Conservation (phyloP, 2,797 vertebrate genomes). For the Falco cherrug region DNA sequence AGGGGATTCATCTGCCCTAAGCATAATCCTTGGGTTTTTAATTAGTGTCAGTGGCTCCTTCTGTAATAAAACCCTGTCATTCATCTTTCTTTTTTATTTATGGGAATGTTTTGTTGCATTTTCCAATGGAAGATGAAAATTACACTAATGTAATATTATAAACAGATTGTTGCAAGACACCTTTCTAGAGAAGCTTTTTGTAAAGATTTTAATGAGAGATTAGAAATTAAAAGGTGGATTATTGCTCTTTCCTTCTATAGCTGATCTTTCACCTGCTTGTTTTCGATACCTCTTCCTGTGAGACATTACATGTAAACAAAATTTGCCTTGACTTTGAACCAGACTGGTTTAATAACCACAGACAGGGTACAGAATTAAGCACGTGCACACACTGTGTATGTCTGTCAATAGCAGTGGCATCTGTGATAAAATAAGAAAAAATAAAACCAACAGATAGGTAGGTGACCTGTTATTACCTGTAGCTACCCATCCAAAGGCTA, state of each 20-base stretch:
- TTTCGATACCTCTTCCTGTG: background rate
- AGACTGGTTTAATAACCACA: background rate
- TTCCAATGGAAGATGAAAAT: background rate
- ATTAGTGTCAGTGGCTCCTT: constrained; percentile 16
- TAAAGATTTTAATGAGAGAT: background rate
- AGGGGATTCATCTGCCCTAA: constrained; percentile 7
- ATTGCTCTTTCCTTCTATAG: background rate
- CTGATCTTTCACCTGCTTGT: background rate
- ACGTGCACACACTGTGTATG: background rate
- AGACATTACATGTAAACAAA: background rate
- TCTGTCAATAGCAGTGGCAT: background rate
- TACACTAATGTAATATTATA: background rate
- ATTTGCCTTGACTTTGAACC: background rate
- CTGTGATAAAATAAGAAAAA: background rate
- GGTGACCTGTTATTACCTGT: background rate
- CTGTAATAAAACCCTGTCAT: background rate
- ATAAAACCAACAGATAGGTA: background rate
- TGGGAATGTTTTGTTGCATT: background rate
- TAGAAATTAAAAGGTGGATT: background rate
- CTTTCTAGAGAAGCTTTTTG: background rate
- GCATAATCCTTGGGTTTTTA: constrained; percentile 37
- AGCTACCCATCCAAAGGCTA: background rate
- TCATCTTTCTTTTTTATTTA: background rate
- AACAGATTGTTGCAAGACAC: background rate
- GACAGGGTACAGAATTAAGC: background rate